These are phyloP conservation scores for Spheniscus mendiculus DNA, from an alignment of 2,113 vertebrate genomes.

Conservation along the genomic window DNA sequence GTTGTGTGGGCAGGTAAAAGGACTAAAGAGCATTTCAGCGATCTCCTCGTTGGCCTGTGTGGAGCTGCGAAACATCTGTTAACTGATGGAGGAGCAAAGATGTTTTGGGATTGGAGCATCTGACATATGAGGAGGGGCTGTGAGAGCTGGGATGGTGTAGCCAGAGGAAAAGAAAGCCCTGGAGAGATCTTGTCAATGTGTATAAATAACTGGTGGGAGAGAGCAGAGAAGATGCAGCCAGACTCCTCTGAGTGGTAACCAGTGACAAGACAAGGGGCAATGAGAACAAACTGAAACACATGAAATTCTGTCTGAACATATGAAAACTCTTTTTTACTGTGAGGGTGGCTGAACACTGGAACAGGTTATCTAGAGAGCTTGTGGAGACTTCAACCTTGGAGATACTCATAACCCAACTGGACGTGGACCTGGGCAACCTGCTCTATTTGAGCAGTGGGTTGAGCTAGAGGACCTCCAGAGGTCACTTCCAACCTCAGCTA, in stretches of 20 bases:
- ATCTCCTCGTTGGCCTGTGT: background rate
- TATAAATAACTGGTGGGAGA: background rate
- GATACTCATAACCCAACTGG: background rate
- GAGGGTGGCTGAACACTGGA: background rate
- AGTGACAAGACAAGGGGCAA: background rate
- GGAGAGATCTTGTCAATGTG: background rate
- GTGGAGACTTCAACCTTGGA: background rate
- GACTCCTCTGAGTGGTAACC: background rate
- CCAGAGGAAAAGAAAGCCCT: background rate
- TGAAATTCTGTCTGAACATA: background rate
- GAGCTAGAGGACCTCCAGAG: background rate
- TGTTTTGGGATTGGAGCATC: background rate
- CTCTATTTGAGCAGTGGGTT: background rate
- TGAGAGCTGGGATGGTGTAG: background rate
- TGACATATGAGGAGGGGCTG: background rate
- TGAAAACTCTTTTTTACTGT: background rate
- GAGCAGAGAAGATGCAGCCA: background rate
- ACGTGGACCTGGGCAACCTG: background rate
- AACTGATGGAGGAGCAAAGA: background rate
- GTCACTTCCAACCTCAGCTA: background rate
- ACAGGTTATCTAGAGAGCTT: background rate
- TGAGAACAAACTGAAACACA: background rate
- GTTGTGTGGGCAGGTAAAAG: background rate
- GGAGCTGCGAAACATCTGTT: background rate
- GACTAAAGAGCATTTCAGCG: background rate